Percentiles rank a stretch among this genome's conserved stretches.
phyloP scores from a whole-genome alignment of 2,888 invertebrate species.

The Ellobium chinense region DNA sequence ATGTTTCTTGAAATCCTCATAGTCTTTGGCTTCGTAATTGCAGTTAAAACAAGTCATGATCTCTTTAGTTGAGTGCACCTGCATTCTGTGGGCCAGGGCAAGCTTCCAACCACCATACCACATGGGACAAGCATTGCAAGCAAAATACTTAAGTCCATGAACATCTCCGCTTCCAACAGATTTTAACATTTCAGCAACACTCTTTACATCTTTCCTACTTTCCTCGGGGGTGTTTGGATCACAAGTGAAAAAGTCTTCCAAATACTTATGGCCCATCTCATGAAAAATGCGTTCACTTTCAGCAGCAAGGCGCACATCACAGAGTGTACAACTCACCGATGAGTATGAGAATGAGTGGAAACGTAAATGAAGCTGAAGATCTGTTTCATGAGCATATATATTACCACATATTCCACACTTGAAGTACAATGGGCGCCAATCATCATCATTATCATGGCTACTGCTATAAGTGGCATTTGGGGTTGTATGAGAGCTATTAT shows the following conservation, averaged over 20 bases:
- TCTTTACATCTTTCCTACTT: not conserved
- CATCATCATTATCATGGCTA: not conserved
- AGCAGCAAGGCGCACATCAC: not conserved
- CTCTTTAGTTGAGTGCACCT: not conserved
- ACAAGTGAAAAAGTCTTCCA: not conserved
- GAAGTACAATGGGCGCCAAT: not conserved
- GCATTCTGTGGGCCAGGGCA: not conserved
- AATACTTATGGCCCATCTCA: not conserved
- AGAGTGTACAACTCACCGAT: not conserved
- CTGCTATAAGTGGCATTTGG: not conserved
- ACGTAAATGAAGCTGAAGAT: not conserved
- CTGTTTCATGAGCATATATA: not conserved
- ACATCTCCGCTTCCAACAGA: not conserved
- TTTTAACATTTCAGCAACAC: not conserved
- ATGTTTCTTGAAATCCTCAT: not conserved
- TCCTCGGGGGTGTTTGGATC: not conserved
- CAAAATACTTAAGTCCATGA: not conserved
- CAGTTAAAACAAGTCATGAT: not conserved
- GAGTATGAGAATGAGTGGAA: not conserved
- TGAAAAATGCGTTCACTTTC: not conserved
- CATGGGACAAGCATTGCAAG: not conserved
- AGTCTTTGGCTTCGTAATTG: not conserved
- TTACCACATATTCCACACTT: not conserved
- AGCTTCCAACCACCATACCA: not conserved
- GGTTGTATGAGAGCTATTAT: not conserved